Conservation (phyloP, 64 coral and sea anemone genomes). For the Montipora capricornis region DNA sequence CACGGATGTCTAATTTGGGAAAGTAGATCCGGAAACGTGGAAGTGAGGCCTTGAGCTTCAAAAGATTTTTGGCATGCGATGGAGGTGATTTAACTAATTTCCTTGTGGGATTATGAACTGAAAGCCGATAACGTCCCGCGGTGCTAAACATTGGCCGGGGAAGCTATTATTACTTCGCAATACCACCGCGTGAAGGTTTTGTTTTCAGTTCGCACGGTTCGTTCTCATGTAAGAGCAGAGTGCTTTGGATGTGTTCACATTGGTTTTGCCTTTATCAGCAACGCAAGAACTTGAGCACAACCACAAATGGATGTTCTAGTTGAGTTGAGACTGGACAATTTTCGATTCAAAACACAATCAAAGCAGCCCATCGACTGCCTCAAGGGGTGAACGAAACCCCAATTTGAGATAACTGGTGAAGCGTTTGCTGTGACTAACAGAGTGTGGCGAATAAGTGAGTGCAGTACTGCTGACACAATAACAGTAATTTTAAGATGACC, state of each 20-base stretch:
- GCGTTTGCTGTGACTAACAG: constrained; percentile 55
- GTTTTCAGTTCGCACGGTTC: constrained; percentile 39
- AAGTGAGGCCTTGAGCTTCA: constrained; percentile 32
- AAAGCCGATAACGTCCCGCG: constrained; percentile 88
- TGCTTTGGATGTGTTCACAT: constrained; percentile 19
- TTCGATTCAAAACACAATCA: constrained; percentile 18
- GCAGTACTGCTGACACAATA: constrained; percentile 75
- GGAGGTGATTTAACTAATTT: constrained; percentile 83
- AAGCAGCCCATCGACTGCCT: neutral
- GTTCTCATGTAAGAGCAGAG: constrained; percentile 60
- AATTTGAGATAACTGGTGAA: constrained; percentile 1
- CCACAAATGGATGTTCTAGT: constrained; percentile 12
- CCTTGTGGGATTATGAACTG: constrained; percentile 82
- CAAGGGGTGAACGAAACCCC: neutral
- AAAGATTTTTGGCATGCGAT: constrained; percentile 62
- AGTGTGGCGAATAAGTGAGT: constrained; percentile 51
- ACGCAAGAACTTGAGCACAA: neutral
- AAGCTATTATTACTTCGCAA: constrained; percentile 39
- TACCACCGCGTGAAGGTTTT: constrained; percentile 49
- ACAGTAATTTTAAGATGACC: constrained; percentile 97
- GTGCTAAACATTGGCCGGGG: constrained; percentile 42
- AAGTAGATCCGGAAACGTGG: neutral
- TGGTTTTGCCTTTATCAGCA: constrained; percentile 31
- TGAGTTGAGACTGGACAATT: neutral
- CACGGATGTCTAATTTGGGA: constrained; percentile 22